Evolutionary conservation across 1,140 invertebrate genomes (phyloP).

Genomic region (Holcopasites calliopsidis): DNA sequence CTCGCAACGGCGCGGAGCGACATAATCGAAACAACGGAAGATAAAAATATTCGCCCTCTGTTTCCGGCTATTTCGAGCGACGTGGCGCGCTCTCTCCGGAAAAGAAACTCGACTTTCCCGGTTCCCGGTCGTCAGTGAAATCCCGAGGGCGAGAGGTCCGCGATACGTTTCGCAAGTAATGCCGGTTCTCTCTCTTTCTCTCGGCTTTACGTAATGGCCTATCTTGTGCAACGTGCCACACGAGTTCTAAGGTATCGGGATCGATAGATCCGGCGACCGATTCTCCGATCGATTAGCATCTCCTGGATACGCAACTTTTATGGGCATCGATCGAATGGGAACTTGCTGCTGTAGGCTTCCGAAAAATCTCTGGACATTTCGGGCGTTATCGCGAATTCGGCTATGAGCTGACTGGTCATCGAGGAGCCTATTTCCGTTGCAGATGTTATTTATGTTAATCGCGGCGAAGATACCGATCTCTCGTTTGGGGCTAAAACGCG

Average conservation of each 20-base stretch:
- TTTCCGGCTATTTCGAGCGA: not conserved
- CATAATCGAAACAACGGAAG: not conserved
- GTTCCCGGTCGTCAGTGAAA: constrained; percentile 34
- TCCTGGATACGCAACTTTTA: too few species aligned
- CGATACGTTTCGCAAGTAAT: not conserved
- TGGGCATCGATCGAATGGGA: too few species aligned
- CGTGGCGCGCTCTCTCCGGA: not conserved
- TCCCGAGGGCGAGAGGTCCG: constrained; percentile 39
- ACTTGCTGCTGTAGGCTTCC: too few species aligned
- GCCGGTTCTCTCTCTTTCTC: not conserved
- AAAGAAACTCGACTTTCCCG: constrained; percentile 1
- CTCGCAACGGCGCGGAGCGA: not conserved
- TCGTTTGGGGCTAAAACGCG: not conserved
- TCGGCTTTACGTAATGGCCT: not conserved
- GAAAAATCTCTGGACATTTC: too few species aligned
- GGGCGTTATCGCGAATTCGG: not conserved
- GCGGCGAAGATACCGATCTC: constrained; percentile 8
- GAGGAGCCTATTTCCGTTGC: not conserved
- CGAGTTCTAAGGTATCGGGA: too few species aligned
- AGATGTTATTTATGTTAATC: constrained; percentile 38
- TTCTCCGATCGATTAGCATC: too few species aligned
- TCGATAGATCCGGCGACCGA: too few species aligned
- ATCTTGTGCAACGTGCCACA: not conserved
- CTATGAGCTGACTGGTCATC: constrained; percentile 13
- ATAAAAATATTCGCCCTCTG: constrained; percentile 2